These are phyloP conservation scores for Lasioglossum figueresi DNA, from an alignment of 2,888 invertebrate species.

Conservation along the genomic window DNA sequence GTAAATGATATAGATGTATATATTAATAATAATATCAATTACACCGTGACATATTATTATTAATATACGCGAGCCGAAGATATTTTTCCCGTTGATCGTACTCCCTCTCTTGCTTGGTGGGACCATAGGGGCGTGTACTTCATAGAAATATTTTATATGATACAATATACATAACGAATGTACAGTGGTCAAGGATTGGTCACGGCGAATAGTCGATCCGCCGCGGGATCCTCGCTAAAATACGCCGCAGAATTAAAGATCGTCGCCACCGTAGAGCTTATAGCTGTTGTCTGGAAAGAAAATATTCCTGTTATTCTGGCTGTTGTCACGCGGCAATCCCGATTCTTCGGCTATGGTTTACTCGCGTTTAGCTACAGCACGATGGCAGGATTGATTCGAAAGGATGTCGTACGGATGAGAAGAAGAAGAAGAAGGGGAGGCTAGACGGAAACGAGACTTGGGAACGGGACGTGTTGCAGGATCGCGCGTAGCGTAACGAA, in stretches of 20 bases:
- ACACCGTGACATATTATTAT: constrained; percentile 1
- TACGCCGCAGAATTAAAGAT: constrained; percentile 82
- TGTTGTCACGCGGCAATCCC: background rate
- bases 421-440: background rate
- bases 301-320: constrained; percentile 47
- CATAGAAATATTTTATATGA: constrained; percentile 77
- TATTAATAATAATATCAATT: constrained; percentile 5
- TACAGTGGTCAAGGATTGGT: constrained; percentile 83
- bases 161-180: constrained; percentile 81
- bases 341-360: background rate
- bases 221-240: constrained; percentile 81
- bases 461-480: background rate
- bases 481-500: background rate
- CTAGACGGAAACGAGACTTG: background rate
- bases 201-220: constrained; percentile 81
- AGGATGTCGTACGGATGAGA: too few relatives aligned
- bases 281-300: constrained; percentile 64
- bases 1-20: constrained; percentile 4
- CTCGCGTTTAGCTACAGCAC: background rate
- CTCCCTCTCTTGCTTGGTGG: constrained; percentile 18
- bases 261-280: constrained; percentile 66
- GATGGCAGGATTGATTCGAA: background rate
- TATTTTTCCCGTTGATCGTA: constrained; percentile 34
- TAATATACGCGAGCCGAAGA: constrained; percentile 75
- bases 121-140: constrained; percentile 43